Evolutionary conservation across 2,113 vertebrate species (phyloP).

Genomic region (Damaliscus lunatus): DNA sequence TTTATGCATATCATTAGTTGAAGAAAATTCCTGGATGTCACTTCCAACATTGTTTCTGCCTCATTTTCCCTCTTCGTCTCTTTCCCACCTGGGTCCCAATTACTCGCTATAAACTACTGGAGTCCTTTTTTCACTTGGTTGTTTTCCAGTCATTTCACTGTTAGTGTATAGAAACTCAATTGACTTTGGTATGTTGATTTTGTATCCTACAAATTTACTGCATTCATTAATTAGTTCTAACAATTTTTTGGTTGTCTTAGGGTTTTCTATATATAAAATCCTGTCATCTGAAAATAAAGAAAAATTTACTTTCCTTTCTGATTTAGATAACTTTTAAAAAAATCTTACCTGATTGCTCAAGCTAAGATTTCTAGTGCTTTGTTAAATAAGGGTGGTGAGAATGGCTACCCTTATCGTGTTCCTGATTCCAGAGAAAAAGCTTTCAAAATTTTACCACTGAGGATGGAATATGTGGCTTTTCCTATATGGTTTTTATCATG

Average conservation of each 20-base stretch:
- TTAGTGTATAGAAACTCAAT: neutral
- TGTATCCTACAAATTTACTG: neutral
- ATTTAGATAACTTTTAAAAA: neutral
- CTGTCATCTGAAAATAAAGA: neutral
- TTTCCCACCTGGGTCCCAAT: neutral
- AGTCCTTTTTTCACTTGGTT: neutral
- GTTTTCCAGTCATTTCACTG: neutral
- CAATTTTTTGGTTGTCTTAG: neutral
- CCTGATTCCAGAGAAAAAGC: neutral
- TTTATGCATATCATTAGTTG: neutral
- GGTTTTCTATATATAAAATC: neutral
- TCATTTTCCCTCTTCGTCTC: neutral
- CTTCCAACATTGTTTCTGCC: neutral
- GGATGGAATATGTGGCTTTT: neutral
- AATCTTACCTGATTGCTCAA: neutral
- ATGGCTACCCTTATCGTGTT: neutral
- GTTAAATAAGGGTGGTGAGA: neutral
- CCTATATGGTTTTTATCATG: neutral
- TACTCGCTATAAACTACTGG: neutral
- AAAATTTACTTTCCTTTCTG: neutral
- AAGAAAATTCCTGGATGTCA: neutral
- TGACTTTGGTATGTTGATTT: neutral
- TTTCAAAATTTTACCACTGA: neutral
- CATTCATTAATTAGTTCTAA: neutral
- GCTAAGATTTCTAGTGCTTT: neutral